Evolutionary conservation across 2,113 vertebrate genomes (phyloP).

Genomic region (Anser cygnoides): DNA sequence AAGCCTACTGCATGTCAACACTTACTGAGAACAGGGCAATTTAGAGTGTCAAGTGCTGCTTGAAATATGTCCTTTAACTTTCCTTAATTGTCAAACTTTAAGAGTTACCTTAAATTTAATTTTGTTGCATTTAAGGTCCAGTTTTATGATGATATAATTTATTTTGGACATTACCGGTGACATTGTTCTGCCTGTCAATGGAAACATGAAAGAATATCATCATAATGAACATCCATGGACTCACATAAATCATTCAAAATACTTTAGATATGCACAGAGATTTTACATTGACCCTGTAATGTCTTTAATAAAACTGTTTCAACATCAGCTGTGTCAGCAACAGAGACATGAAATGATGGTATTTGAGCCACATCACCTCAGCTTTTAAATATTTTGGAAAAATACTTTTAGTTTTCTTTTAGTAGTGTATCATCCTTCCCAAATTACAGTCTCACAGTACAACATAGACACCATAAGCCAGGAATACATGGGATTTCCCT

Average conservation of each 20-base stretch:
- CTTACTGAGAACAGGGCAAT: neutral
- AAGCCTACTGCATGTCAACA: neutral
- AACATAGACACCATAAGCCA: neutral
- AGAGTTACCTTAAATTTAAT: slow-evolving; percentile 44
- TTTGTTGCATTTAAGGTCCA: slow-evolving; percentile 29
- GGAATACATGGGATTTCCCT: neutral
- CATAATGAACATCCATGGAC: slow-evolving; percentile 34
- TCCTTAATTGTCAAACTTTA: slow-evolving; percentile 44
- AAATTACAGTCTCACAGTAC: neutral
- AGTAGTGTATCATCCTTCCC: neutral
- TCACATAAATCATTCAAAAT: slow-evolving; percentile 49
- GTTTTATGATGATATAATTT: slow-evolving; percentile 40
- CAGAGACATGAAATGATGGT: neutral
- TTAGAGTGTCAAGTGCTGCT: neutral
- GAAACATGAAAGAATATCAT: slow-evolving; percentile 38
- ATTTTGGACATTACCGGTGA: slow-evolving; percentile 45
- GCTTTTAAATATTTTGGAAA: slow-evolving; percentile 1
- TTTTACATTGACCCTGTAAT: slow-evolving; percentile 63
- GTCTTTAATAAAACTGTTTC: slow-evolving; percentile 62
- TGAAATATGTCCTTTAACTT: slow-evolving; percentile 46
- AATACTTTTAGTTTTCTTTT: slow-evolving; percentile 22
- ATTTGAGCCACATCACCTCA: neutral
- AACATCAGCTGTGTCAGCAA: slow-evolving; percentile 47
- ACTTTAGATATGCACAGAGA: slow-evolving; percentile 7
- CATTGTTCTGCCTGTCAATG: slow-evolving; percentile 53